Evolutionary conservation across 1,140 invertebrate species (phyloP), one percentile per base, ranked within the genome.

Genomic region (Adoxophyes honmai): DNA sequence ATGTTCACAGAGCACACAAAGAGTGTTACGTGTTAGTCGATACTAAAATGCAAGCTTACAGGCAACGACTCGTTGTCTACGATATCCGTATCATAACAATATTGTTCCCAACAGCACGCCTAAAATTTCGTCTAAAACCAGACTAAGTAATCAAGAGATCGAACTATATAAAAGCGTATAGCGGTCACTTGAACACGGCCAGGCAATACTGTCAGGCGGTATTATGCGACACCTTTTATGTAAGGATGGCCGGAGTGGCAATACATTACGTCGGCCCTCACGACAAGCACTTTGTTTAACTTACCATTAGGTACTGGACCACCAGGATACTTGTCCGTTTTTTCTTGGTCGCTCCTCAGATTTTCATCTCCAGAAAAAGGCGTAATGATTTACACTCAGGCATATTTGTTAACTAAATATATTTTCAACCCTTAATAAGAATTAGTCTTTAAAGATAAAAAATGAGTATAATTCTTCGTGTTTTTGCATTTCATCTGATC

Each of bases 231-330:
- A 11, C 42, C 42, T 21, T 48, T 48, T 18, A 13, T 10, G 42
- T 14, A 18, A 28, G 18, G 42, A 48, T 21, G 21, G 42, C 21
- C 18, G 14, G 21, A 48, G 42, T 48, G 42, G 42, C 42, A 48
- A 48, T 48, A 48, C 42, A 48, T 48, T 48, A 28, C n/a, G 21
- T 33, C 6, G 21, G 21, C 21, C 21, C 21, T 48, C 42, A 33
- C 21, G 42, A 33, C 42, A 33, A 18, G 11, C 42, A 16, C 42
- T 48, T 28, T 48, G 42, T 48, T 48, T 48, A 48, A 16, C 42
- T 48, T 48, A 18, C 42, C 28, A 48, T 48, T 18, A n/a, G n/a
- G n/a, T n/a, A 48, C 42, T 48, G 10, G 16, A 48, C 21, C 9
- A 21, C 11, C 42, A 28, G 21, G 21, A 28, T 28, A 3, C 2